These are phyloP conservation scores for Orthonyx spaldingii DNA, from an alignment of 2,113 vertebrate genomes.

Conservation along the genomic window DNA sequence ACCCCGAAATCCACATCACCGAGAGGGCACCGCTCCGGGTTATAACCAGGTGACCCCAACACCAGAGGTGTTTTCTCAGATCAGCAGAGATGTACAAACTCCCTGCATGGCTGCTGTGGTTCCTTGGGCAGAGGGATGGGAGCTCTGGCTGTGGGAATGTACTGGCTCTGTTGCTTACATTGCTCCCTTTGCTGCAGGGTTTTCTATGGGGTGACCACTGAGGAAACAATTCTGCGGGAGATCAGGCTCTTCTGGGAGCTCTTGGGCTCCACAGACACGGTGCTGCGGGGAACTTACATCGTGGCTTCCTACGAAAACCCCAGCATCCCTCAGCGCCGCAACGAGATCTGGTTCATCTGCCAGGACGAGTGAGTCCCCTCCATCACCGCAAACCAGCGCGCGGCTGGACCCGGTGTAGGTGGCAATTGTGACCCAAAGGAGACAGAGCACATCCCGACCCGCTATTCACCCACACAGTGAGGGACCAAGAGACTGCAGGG, in stretches of 20 bases:
- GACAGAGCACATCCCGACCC: neutral
- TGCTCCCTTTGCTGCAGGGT: constrained; percentile 61
- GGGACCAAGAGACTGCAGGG: neutral
- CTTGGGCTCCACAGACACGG: constrained; percentile 50
- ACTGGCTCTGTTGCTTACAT: neutral
- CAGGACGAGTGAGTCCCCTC: constrained; percentile 12
- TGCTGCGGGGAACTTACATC: constrained; percentile 69
- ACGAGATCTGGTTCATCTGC: constrained; percentile 86
- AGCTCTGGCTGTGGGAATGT: neutral
- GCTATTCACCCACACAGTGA: neutral
- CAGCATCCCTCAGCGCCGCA: constrained; percentile 70
- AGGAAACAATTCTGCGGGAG: constrained; percentile 80
- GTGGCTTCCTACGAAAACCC: constrained; percentile 84
- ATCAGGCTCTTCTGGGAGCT: constrained; percentile 76
- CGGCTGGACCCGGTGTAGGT: neutral
- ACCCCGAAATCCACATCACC: constrained; percentile 74
- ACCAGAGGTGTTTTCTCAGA: neutral
- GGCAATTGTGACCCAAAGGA: constrained; percentile 29
- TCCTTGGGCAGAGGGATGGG: neutral
- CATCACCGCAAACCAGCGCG: neutral
- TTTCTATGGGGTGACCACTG: constrained; percentile 80
- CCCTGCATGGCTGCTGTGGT: neutral
- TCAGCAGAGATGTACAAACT: neutral
- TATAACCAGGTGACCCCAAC: constrained; percentile 72
- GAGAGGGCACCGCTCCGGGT: constrained; percentile 73